A percentile compares a stretch with the other conserved stretches of the same genome.
Conservation (phyloP, 2,113 vertebrate genomes). For the Xyrauchen texanus region DNA sequence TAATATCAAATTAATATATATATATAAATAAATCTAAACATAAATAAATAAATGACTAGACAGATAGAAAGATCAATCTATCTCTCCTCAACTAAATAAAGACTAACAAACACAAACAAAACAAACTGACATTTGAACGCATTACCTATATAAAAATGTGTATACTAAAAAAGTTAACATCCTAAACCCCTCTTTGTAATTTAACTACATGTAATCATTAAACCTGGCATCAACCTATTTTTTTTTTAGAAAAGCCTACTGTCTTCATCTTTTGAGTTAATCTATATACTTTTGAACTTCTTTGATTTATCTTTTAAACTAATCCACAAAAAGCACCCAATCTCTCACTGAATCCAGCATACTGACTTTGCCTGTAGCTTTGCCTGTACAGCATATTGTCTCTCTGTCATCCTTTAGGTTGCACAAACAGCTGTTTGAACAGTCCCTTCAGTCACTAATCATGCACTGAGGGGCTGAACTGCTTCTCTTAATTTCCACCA, state of each 20-base stretch:
- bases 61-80: neutral
- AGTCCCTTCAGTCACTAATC: conserved; percentile 44
- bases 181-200: neutral
- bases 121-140: neutral
- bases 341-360: conserved; percentile 41
- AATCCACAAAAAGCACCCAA: conserved; percentile 4
- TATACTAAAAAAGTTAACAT: neutral
- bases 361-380: conserved; percentile 34
- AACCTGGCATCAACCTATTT: neutral
- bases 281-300: neutral
- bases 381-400: conserved; percentile 43
- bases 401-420: conserved; percentile 55
- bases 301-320: neutral
- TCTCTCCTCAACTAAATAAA: neutral
- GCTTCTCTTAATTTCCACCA: conserved; percentile 33
- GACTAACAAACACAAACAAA: neutral
- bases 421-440: conserved; percentile 39
- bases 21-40: conserved; percentile 39
- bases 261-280: neutral
- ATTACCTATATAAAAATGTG: neutral
- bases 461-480: conserved; percentile 39
- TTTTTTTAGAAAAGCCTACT: neutral
- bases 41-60: neutral
- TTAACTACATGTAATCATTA: neutral
- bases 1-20: conserved; percentile 24